A percentile compares a stretch with the other conserved stretches of the same genome.
Evolutionary conservation across 2,888 invertebrate species (phyloP).

Genomic region (Eupeodes luniger): DNA sequence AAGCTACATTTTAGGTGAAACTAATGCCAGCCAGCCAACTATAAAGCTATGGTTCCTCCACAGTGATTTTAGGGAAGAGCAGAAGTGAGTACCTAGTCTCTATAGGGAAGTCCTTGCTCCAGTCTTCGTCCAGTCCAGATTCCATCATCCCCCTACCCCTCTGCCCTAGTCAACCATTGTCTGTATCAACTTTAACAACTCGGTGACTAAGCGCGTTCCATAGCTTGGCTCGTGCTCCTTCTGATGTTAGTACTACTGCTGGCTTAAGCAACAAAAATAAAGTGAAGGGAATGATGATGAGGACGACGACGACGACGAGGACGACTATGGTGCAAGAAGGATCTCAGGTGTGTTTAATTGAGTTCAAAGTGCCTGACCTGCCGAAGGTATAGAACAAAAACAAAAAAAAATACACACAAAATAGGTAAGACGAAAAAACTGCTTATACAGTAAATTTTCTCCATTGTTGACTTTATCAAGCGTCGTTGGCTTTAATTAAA

Average conservation of each 20-base stretch:
- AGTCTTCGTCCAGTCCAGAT: not conserved
- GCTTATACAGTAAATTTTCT: constrained; percentile 69
- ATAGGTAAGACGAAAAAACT: constrained; percentile 20
- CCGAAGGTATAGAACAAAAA: constrained; percentile 51
- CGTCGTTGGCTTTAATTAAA: constrained; percentile 75
- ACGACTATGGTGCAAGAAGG: constrained; percentile 42
- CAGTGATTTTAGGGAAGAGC: constrained; percentile 5
- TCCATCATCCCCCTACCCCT: not conserved
- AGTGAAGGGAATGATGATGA: not conserved
- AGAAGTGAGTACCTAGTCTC: not conserved
- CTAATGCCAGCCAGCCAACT: constrained; percentile 65
- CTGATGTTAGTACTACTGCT: not conserved
- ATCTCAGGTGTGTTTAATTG: constrained; percentile 76
- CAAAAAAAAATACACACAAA: not conserved
- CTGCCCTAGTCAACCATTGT: constrained; percentile 1
- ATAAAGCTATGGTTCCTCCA: not conserved
- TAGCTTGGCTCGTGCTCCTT: constrained; percentile 25
- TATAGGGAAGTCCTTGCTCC: constrained; percentile 55
- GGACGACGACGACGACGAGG: not conserved
- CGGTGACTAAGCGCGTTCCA: constrained; percentile 22
- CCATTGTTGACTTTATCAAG: constrained; percentile 75
- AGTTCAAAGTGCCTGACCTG: constrained; percentile 75
- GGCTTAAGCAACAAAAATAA: not conserved
- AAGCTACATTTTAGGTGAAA: constrained; percentile 66
- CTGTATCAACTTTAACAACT: constrained; percentile 55